Conservation (phyloP, 1,140 invertebrate species). For the Rhopalosiphum padi region DNA sequence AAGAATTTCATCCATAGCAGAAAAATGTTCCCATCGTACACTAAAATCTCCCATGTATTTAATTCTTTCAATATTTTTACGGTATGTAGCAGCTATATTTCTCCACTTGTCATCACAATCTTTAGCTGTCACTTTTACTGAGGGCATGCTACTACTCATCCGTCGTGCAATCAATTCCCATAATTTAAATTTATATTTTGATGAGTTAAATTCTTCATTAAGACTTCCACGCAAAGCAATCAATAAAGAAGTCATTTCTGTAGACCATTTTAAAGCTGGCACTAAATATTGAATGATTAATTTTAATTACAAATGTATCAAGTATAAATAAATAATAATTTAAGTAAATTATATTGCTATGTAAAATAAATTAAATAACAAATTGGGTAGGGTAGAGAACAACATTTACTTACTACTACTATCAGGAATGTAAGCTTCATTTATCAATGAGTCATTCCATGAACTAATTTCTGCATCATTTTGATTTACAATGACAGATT, state of each 20-base stretch:
- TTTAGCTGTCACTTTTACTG: constrained; percentile 57
- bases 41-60: constrained; percentile 55
- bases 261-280: constrained; percentile 57
- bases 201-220: constrained; percentile 50
- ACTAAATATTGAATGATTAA: constrained; percentile 20
- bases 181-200: constrained; percentile 58
- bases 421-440: constrained; percentile 20
- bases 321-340: not conserved
- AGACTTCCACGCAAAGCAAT: constrained; percentile 57
- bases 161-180: constrained; percentile 58
- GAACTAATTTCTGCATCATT: not conserved
- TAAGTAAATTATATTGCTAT: not conserved
- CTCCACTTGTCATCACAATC: constrained; percentile 59
- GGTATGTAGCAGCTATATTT: constrained; percentile 59
- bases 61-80: constrained; percentile 59
- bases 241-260: constrained; percentile 57
- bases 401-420: constrained; percentile 31
- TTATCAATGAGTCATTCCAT: constrained; percentile 34
- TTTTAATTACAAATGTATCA: not conserved
- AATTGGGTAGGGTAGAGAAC: not conserved
- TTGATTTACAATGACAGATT: constrained; percentile 46
- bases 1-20: constrained; percentile 58
- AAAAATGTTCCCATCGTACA: constrained; percentile 59
- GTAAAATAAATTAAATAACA: not conserved
- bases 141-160: constrained; percentile 36